Conservation (phyloP, 1,140 invertebrate species). For the Sipha flava region DNA sequence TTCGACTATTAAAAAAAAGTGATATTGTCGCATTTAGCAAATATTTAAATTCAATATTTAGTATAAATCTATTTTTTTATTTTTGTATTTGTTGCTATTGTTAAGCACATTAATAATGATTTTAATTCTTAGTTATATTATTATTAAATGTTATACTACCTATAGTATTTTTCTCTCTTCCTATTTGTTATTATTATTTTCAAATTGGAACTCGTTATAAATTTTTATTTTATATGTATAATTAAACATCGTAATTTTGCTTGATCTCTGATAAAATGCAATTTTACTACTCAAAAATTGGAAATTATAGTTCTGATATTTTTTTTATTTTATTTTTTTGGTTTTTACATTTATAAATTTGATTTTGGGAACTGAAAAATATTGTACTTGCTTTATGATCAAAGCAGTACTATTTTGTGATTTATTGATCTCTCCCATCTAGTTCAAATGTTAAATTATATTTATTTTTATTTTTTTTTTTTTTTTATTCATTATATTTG, state of each 20-base stretch:
- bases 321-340: background rate
- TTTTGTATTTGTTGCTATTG: background rate
- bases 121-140: background rate
- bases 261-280: background rate
- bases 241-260: no score
- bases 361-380: background rate
- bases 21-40: background rate
- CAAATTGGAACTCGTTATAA: background rate
- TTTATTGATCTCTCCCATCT: slow-evolving; percentile 7
- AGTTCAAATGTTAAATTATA: background rate
- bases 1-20: background rate
- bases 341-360: background rate
- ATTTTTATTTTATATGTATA: background rate
- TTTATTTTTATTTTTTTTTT: background rate
- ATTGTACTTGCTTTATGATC: background rate
- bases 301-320: background rate
- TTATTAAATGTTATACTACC: background rate
- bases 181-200: background rate
- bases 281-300: background rate
- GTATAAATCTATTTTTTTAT: background rate
- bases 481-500: background rate
- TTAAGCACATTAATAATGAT: background rate
- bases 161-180: background rate
- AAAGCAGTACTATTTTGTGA: background rate
- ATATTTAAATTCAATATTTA: background rate